A percentile compares a stretch with the other conserved stretches of the same genome.
phyloP scores from a whole-genome alignment of 2,113 vertebrate genomes.

The Aleadryas rufinucha region DNA sequence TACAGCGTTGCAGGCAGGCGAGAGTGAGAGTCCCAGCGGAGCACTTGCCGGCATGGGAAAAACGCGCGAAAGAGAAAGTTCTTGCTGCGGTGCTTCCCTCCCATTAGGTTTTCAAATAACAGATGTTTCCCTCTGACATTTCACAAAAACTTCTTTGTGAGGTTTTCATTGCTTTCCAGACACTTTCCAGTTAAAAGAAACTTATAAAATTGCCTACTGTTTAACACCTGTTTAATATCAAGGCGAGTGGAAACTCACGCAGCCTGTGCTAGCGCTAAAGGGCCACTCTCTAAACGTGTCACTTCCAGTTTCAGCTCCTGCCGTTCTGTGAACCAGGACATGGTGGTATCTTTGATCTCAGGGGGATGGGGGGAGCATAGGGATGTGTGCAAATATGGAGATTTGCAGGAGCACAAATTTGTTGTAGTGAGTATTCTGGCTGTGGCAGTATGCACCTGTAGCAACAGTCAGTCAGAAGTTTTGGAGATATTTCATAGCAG shows the following conservation, averaged over 20 bases:
- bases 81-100: neutral
- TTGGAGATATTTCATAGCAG: neutral
- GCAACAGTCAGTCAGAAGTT: neutral
- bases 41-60: neutral
- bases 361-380: neutral
- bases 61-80: neutral
- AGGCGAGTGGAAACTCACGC: neutral
- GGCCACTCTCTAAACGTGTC: neutral
- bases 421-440: neutral
- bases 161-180: constrained; percentile 36
- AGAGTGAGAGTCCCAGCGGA: neutral
- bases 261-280: neutral
- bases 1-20: neutral
- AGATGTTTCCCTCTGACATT: constrained; percentile 49
- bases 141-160: constrained; percentile 19
- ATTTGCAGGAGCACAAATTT: neutral
- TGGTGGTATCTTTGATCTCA: neutral
- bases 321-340: neutral
- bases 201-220: constrained; percentile 25
- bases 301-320: neutral
- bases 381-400: neutral
- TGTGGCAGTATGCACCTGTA: neutral
- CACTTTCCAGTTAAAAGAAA: constrained; percentile 6
- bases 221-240: constrained; percentile 50
- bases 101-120: neutral